Percentiles rank a stretch among this genome's conserved stretches.
Conservation (phyloP, 2,888 invertebrate genomes). For the Cryptus viduatorius region DNA sequence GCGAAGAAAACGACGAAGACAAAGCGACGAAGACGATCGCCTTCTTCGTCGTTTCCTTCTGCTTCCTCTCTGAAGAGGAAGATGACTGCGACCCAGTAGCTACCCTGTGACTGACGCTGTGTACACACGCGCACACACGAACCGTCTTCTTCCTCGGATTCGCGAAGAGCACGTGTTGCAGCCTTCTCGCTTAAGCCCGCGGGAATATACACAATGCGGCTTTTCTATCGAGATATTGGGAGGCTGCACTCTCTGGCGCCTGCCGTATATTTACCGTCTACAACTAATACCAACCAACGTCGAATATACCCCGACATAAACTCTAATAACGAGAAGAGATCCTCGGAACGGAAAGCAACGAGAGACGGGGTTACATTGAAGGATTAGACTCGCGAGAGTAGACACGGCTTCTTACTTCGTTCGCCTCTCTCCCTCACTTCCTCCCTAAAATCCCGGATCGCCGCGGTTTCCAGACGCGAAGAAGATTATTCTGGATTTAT, state of each 20-base stretch:
- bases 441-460: slow-evolving; percentile 16
- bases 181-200: slow-evolving; percentile 53
- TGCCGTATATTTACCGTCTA: slow-evolving; percentile 7
- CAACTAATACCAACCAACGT: not conserved
- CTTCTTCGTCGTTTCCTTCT: slow-evolving; percentile 28
- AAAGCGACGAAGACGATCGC: slow-evolving; percentile 32
- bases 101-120: slow-evolving; percentile 45
- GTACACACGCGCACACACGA: not conserved
- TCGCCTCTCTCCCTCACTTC: slow-evolving; percentile 17
- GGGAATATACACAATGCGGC: slow-evolving; percentile 64
- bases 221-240: slow-evolving; percentile 55
- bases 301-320: slow-evolving; percentile 29
- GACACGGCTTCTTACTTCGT: too few relatives aligned
- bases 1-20: slow-evolving; percentile 18
- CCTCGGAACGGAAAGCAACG: slow-evolving; percentile 36
- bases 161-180: slow-evolving; percentile 36
- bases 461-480: slow-evolving; percentile 40
- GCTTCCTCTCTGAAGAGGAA: slow-evolving; percentile 44
- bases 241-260: slow-evolving; percentile 50
- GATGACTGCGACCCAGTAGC: slow-evolving; percentile 56
- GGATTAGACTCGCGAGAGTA: slow-evolving; percentile 6
- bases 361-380: slow-evolving; percentile 39
- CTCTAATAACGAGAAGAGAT: slow-evolving; percentile 48
- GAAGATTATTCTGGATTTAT: slow-evolving; percentile 43
- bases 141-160: slow-evolving; percentile 32